A percentile compares a stretch with the other conserved stretches of the same genome.
phyloP scores from a whole-genome alignment of 2,113 vertebrate genomes.

The Shinisaurus crocodilurus region DNA sequence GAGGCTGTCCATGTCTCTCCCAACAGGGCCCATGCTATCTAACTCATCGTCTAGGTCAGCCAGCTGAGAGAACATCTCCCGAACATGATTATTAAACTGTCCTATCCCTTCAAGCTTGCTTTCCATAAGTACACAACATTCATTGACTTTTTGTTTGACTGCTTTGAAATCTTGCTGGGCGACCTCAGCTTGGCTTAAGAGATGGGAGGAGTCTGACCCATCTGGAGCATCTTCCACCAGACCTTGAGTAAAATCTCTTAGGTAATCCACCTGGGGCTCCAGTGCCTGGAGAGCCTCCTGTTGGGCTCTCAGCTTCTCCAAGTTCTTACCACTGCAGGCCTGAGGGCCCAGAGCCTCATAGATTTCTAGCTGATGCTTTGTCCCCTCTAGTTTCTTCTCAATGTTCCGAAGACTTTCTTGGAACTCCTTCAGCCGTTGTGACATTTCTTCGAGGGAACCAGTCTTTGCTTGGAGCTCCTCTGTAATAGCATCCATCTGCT shows the following conservation, averaged over 20 bases:
- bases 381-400: conserved; percentile 92
- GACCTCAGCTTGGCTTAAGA: conserved; percentile 81
- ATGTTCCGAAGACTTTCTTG: conserved; percentile 92
- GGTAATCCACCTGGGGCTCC: conserved; percentile 91
- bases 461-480: conserved; percentile 86
- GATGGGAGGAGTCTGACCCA: conserved; percentile 83
- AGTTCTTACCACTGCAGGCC: conserved; percentile 94
- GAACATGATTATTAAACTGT: conserved; percentile 88
- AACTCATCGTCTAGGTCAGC: conserved; percentile 95
- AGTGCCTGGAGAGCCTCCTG: conserved; percentile 89
- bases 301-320: conserved; percentile 91
- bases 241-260: conserved; percentile 89
- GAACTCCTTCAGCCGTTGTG: conserved; percentile 92
- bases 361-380: conserved; percentile 94
- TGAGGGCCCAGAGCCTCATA: conserved; percentile 94
- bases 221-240: conserved; percentile 90
- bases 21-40: conserved; percentile 90
- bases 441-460: conserved; percentile 91
- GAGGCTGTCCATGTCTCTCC: conserved; percentile 90
- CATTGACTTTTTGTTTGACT: conserved; percentile 86
- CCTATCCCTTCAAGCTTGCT: conserved; percentile 92
- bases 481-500: conserved; percentile 86
- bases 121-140: conserved; percentile 87
- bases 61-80: conserved; percentile 94
- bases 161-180: conserved; percentile 85